Base-by-base conservation (phyloP, 2,888 invertebrate species). In the Spodoptera exigua region DNA sequence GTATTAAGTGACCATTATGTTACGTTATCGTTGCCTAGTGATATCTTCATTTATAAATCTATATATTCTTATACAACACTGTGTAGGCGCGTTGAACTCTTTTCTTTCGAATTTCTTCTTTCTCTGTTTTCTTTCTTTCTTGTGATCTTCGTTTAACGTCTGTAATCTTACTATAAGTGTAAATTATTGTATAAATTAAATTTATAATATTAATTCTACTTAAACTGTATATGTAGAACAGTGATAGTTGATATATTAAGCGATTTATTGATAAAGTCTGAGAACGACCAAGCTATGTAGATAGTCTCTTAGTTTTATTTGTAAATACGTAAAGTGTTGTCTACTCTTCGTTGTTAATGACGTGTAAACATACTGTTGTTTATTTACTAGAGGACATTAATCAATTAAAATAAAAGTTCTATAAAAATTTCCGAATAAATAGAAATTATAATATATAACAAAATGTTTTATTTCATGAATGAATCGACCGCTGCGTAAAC, bases 201-300 rank as follows among this genome's bases (percentile, higher is more conserved):
- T 62, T 21, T 49, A 61, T 76, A 76, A 63, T 61, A 58, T 72
- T 79, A 78, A 70, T 80, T 78, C 68, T 84, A 80, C 70, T 74
- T 75, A 66, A 60, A 63, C 79, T 74, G 74, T 76, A 52, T 59
- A 65, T 48, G 68, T 77, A 77, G 80, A 71, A 76, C 81, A 86
- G 86, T 82, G 83, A 85, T 85, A 82, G 81, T 85, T 84, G 77
- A 74, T 84, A 83, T 82, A 73, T 74, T 84, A 84, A 79, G 79
- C 79, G 70, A 72, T 81, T 78, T 87, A 86, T 85, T 85, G 79
- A 83, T 87, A 83, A 93, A 93, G 93, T 93, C 93, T 93, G 94
- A 93, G 85, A 91, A 88, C 92, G 93, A 94, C 93, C 93, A 94
- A 94, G 89, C 86, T 88, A 84, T 90, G 91, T 93, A 91, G 86